Percentiles rank a stretch among this genome's conserved stretches.
Evolutionary conservation across 2,113 vertebrate genomes (phyloP).

Genomic region (Promerops cafer): DNA sequence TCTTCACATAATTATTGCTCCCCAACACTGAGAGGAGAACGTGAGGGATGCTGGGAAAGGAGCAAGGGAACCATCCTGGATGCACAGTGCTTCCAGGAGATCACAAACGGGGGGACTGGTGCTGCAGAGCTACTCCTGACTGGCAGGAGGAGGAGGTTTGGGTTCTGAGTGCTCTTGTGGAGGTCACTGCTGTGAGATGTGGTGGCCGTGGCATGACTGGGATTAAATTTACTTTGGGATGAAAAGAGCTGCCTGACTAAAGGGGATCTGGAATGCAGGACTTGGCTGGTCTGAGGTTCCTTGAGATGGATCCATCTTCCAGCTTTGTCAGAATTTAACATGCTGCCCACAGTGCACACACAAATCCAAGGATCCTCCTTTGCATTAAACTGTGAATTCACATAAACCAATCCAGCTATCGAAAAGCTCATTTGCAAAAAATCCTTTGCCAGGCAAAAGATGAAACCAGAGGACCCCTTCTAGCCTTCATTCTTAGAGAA

Average conservation of each 20-base stretch:
- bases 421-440: background rate
- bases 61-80: background rate
- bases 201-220: background rate
- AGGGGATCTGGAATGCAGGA: background rate
- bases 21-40: background rate
- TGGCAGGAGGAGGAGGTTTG: background rate
- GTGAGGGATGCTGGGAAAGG: background rate
- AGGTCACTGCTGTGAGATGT: background rate
- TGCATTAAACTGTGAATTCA: background rate
- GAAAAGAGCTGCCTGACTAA: background rate
- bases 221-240: background rate
- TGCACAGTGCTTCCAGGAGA: background rate
- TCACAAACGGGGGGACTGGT: background rate
- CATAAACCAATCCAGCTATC: background rate
- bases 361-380: background rate
- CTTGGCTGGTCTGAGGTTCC: background rate
- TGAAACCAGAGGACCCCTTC: background rate
- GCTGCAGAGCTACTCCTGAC: background rate
- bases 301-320: background rate
- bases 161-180: background rate
- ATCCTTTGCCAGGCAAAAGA: background rate
- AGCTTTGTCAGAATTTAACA: background rate
- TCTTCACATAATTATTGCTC: conserved; percentile 3
- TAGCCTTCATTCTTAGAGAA: background rate
- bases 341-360: too few relatives aligned